phyloP scores from a whole-genome alignment of 2,888 invertebrate genomes.

The Siphlonurus alternatus region DNA sequence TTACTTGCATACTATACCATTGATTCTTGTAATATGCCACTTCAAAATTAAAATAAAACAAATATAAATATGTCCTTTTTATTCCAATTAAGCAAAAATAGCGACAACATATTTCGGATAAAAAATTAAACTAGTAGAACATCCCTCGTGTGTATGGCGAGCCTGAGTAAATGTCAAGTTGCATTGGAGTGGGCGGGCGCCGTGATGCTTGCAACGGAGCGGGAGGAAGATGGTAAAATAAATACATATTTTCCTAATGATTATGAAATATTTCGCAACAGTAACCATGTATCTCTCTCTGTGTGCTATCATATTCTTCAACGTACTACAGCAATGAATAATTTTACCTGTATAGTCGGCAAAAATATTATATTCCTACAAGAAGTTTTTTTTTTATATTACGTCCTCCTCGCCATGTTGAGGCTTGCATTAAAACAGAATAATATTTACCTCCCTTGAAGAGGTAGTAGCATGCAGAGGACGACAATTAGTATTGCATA shows the following conservation, averaged over 20 bases:
- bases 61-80: too few relatives aligned
- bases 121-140: too few relatives aligned
- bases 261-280: not conserved
- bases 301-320: not conserved
- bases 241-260: not conserved
- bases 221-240: not conserved
- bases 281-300: not conserved
- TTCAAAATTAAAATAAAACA: too few relatives aligned
- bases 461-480: not conserved
- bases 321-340: not conserved
- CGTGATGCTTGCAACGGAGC: not conserved
- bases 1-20: too few relatives aligned
- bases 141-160: not conserved
- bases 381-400: too few relatives aligned
- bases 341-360: not conserved
- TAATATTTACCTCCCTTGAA: not conserved
- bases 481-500: not conserved
- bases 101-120: too few relatives aligned
- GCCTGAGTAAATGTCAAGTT: not conserved
- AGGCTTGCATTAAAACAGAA: not conserved
- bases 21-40: too few relatives aligned
- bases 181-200: not conserved
- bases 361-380: too few relatives aligned
- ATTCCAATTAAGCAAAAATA: too few relatives aligned
- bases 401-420: not conserved